Conservation (phyloP, 2,797 vertebrate species). For the Synaphobranchus kaupii region DNA sequence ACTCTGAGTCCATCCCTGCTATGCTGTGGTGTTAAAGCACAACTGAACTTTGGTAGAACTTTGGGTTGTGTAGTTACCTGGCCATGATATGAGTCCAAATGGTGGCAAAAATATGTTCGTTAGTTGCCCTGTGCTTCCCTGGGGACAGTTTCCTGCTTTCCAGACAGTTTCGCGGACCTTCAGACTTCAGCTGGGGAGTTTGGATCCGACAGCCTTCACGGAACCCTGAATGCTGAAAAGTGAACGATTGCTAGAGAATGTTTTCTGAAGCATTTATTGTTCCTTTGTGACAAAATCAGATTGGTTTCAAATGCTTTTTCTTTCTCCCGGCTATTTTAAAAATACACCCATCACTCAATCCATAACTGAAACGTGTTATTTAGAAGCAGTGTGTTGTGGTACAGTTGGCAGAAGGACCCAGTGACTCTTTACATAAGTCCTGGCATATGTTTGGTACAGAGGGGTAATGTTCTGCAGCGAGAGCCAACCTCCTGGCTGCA, state of each 20-base stretch:
- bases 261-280: background rate
- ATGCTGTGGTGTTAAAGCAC: too few species aligned
- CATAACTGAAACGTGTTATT: background rate
- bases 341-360: background rate
- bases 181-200: background rate
- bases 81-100: too few species aligned
- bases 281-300: background rate
- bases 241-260: background rate
- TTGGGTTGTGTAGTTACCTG: too few species aligned
- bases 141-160: background rate
- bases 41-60: too few species aligned
- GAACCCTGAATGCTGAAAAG: background rate
- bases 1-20: too few species aligned
- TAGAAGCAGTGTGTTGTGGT: background rate
- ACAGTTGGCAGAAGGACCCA: background rate
- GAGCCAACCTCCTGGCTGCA: background rate
- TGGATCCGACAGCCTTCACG: background rate
- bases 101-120: too few species aligned
- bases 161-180: background rate
- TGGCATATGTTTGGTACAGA: background rate
- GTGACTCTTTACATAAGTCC: background rate
- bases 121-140: too few species aligned
- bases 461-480: background rate
- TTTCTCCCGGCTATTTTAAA: background rate
- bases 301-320: background rate